These are phyloP conservation scores for Delichon dasypus DNA, from an alignment of 2,797 vertebrate genomes.

Conservation along the genomic window DNA sequence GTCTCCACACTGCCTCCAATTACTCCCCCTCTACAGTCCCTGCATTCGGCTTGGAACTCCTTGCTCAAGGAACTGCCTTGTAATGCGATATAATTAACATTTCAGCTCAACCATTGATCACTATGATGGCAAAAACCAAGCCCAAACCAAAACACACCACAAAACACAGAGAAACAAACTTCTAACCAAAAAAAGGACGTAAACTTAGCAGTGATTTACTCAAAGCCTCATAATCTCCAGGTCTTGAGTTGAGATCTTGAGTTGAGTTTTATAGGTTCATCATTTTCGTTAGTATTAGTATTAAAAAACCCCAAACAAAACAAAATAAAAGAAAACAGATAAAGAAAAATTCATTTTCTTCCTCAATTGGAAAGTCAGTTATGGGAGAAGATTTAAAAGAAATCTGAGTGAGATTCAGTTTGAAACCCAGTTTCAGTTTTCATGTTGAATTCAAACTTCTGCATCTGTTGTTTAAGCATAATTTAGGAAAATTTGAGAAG, in stretches of 20 bases:
- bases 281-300: not conserved
- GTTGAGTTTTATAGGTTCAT: not conserved
- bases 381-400: not conserved
- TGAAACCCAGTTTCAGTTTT: not conserved
- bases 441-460: not conserved
- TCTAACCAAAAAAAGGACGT: not conserved
- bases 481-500: not conserved
- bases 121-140: not conserved
- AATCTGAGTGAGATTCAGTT: not conserved
- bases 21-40: not conserved
- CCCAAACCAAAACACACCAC: not conserved
- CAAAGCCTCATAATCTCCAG: not conserved
- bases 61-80: not conserved
- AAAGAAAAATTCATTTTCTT: not conserved
- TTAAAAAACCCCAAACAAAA: not conserved
- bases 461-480: not conserved
- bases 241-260: not conserved
- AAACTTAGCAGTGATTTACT: not conserved
- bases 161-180: not conserved
- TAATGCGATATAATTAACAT: not conserved
- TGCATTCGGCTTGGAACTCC: not conserved
- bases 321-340: not conserved
- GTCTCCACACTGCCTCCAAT: not conserved
- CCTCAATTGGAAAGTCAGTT: not conserved
- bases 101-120: not conserved